Evolutionary conservation across 2,888 invertebrate genomes (phyloP), one percentile per base, ranked within the genome.

Genomic region (Stegophylla sp.): DNA sequence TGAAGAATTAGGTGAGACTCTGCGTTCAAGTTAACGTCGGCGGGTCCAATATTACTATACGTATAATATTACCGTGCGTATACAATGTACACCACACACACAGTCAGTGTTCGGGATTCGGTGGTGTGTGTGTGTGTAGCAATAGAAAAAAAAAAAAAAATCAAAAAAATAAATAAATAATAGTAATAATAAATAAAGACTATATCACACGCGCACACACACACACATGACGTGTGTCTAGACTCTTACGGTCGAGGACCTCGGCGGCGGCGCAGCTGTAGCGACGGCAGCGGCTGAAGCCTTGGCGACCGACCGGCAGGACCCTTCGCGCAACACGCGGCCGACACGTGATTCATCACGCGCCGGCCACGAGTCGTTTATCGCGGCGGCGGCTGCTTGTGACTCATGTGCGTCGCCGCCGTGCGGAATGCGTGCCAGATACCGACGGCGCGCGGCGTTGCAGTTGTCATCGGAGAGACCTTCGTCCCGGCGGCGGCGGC

Each of bases 371-470:
- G 67, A 61, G 69, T 15, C 9, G 61, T 28, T 23, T n/a, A 48
- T n/a, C n/a, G n/a, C n/a, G n/a, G n/a, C n/a, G n/a, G n/a, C n/a
- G n/a, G n/a, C n/a, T n/a, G n/a, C n/a, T n/a, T 59, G 61, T 77
- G 61, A 79, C 77, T 61, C 56, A 69, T n/a, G n/a, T n/a, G n/a
- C n/a, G n/a, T n/a, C n/a, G n/a, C n/a, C 45, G 34, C 59, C 45
- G 67, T 20, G 28, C 77, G 77, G 77, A 77, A 77, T 77, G 77
- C 67, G 66, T 26, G 66, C 76, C 53, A 41, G 66, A 48, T 26
- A 72, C 20, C 23, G 9, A 10, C 20, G 43, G 10, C 13, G 13
- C 34, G 34, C 34, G 34, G 7, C 34, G 51, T n/a, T 23, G 20
- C 5, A 12, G 56, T 23, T 20, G 56, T 20, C n/a, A n/a, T n/a